Evolutionary conservation across 2,797 vertebrate genomes (phyloP).

Genomic region (Brachyalestes nurse): DNA sequence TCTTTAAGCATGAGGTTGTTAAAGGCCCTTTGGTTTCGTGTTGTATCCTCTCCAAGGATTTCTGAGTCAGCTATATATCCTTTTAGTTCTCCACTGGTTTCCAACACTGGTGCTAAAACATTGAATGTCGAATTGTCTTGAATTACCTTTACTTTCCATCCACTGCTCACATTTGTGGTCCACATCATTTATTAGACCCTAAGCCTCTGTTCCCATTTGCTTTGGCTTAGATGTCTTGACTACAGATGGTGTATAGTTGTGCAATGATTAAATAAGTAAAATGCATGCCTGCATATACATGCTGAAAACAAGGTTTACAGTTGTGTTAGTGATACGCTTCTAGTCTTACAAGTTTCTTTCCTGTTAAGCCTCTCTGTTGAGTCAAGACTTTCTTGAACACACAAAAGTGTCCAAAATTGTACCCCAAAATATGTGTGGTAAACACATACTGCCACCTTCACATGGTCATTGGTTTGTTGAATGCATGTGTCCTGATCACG

Average conservation of each 20-base stretch:
- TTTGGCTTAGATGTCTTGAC: background rate
- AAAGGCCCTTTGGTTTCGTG: conserved; percentile 32
- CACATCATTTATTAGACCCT: background rate
- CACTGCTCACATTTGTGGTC: background rate
- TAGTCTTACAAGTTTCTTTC: too few species aligned
- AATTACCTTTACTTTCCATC: conserved; percentile 6
- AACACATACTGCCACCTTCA: too few species aligned
- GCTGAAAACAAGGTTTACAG: too few species aligned
- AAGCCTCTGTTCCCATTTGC: background rate
- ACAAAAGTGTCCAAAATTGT: too few species aligned
- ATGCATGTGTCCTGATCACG: background rate
- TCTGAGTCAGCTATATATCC: conserved; percentile 53
- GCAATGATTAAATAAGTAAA: too few species aligned
- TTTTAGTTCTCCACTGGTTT: conserved; percentile 23
- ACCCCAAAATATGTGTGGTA: too few species aligned
- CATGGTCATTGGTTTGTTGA: too few species aligned
- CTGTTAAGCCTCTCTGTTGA: too few species aligned
- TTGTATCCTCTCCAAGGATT: conserved; percentile 50
- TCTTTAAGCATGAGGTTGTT: conserved; percentile 42
- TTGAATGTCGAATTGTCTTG: background rate
- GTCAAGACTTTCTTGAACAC: too few species aligned
- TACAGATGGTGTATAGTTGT: background rate
- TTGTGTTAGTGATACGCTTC: too few species aligned
- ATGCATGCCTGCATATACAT: too few species aligned
- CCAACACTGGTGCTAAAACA: conserved; percentile 10